Conservation (phyloP, 2,797 vertebrate genomes). For the Melanotaenia maccullochi region DNA sequence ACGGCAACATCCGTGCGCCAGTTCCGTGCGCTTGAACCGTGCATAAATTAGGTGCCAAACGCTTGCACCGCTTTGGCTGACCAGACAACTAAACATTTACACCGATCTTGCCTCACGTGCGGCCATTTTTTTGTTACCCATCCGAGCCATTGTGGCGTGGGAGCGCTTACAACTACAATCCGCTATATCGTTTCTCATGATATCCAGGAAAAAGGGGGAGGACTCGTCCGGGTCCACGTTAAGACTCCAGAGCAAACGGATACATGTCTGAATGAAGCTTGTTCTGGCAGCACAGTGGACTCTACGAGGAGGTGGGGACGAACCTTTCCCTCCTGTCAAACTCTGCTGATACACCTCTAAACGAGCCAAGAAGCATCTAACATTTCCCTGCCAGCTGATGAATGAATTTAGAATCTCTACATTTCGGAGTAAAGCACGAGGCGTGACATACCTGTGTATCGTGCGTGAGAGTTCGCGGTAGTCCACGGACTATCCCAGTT, state of each 20-base stretch:
- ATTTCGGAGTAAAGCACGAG: not conserved
- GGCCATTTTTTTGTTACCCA: slow-evolving; percentile 82
- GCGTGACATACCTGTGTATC: slow-evolving; percentile 67
- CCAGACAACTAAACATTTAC: slow-evolving; percentile 41
- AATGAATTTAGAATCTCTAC: slow-evolving; percentile 15
- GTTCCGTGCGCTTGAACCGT: slow-evolving; percentile 26
- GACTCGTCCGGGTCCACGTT: slow-evolving; percentile 16
- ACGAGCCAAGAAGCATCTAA: slow-evolving; percentile 35
- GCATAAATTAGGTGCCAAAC: slow-evolving; percentile 37
- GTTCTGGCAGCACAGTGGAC: slow-evolving; percentile 25
- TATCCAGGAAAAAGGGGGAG: slow-evolving; percentile 3
- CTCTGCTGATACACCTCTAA: slow-evolving; percentile 55
- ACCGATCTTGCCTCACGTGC: slow-evolving; percentile 70
- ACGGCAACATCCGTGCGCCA: slow-evolving; percentile 20
- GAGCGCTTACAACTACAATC: slow-evolving; percentile 41
- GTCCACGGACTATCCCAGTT: slow-evolving; percentile 69
- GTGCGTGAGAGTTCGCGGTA: slow-evolving; percentile 42
- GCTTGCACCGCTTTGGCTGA: slow-evolving; percentile 25
- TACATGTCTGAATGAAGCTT: slow-evolving; percentile 16
- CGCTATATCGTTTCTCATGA: slow-evolving; percentile 23
- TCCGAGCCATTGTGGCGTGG: slow-evolving; percentile 64
- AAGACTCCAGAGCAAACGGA: slow-evolving; percentile 9
- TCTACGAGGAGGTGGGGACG: slow-evolving; percentile 15
- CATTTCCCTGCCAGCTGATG: not conserved
- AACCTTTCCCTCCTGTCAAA: slow-evolving; percentile 63